Evolutionary conservation across 1,140 invertebrate species (phyloP).

Genomic region (Bursaphelenchus mucronatus): DNA sequence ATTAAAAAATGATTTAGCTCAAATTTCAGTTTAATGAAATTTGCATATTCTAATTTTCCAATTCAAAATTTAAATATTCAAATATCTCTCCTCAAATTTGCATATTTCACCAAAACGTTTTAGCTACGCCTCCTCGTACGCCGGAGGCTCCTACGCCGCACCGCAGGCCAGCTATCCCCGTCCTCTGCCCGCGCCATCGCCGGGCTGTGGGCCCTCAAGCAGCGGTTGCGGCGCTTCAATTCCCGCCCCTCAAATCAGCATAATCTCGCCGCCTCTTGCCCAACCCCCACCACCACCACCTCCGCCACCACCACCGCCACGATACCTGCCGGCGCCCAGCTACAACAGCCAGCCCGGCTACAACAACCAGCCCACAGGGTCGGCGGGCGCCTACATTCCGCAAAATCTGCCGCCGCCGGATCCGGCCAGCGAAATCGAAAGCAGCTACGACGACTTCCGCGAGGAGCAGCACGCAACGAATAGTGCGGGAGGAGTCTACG

Average conservation of each 20-base stretch:
- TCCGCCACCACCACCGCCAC: neutral
- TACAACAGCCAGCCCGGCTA: neutral
- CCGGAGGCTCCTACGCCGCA: conserved; percentile 16
- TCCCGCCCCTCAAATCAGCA: conserved; percentile 2
- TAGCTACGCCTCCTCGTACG: conserved; percentile 11
- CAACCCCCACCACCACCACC: neutral
- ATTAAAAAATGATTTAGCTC: too few relatives aligned
- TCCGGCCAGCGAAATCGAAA: neutral
- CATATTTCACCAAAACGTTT: conserved; percentile 17
- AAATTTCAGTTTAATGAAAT: too few relatives aligned
- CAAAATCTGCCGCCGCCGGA: conserved; percentile 12
- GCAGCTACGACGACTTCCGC: conserved; percentile 6
- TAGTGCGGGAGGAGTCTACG: too few relatives aligned
- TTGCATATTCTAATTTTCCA: too few relatives aligned
- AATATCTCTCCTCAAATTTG: neutral
- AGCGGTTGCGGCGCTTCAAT: conserved; percentile 15
- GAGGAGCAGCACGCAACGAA: too few relatives aligned
- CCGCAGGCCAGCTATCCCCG: conserved; percentile 24
- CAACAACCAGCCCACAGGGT: neutral
- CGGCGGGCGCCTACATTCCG: neutral
- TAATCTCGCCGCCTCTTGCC: conserved; percentile 2
- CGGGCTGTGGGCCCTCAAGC: conserved; percentile 18
- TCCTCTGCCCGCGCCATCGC: conserved; percentile 7
- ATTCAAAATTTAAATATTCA: too few relatives aligned
- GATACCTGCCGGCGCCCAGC: neutral